These are phyloP conservation scores for Acipenser transmontanus DNA, from an alignment of 2,797 vertebrate genomes.

Conservation along the genomic window DNA sequence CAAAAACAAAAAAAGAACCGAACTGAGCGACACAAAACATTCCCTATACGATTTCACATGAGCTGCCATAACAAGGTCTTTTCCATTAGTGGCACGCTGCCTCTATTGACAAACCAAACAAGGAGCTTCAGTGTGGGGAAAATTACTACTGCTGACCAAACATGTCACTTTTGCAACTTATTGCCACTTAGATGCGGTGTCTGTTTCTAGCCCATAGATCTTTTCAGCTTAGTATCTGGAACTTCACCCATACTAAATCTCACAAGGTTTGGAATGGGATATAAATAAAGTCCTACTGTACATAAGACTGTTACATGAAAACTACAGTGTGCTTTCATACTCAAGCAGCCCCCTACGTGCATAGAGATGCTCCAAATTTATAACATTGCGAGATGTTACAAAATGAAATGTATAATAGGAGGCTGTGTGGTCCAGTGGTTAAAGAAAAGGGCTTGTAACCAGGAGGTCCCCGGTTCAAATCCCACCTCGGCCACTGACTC, in stretches of 20 bases:
- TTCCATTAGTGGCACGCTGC: slow-evolving; percentile 35
- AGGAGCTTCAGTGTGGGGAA: slow-evolving; percentile 33
- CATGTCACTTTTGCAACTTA: slow-evolving; percentile 41
- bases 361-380: no score
- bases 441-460: no score
- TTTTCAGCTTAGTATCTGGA: slow-evolving; percentile 27
- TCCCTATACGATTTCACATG: slow-evolving; percentile 27
- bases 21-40: slow-evolving; percentile 23
- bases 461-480: no score
- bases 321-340: no score
- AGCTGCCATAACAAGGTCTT: slow-evolving; percentile 32
- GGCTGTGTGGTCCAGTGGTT: no score
- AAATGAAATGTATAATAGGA: no score
- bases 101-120: slow-evolving; percentile 39
- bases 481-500: no score
- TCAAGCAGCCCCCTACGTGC: no score
- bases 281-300: no score
- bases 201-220: slow-evolving; percentile 23
- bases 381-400: no score
- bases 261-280: background rate
- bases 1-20: slow-evolving; percentile 19
- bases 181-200: slow-evolving; percentile 32
- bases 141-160: slow-evolving; percentile 44
- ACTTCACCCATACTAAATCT: slow-evolving; percentile 26
- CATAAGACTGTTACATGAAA: no score